Evolutionary conservation across 2,888 invertebrate species (phyloP).

Genomic region (Calameuta idolon): DNA sequence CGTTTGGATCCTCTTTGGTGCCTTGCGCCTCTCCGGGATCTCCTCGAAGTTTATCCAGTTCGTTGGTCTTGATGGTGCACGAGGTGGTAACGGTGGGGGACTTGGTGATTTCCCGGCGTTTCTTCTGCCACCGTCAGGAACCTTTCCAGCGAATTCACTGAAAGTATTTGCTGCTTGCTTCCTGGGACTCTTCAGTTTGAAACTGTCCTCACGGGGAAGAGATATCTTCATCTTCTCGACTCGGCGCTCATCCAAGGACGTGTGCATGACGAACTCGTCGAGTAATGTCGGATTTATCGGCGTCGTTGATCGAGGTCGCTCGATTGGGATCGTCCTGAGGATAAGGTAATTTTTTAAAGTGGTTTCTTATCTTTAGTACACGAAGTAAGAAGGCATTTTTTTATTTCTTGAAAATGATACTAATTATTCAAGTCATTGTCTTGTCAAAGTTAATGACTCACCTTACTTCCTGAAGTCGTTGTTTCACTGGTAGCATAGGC

Average conservation of each 20-base stretch:
- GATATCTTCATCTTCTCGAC: slow-evolving; percentile 79
- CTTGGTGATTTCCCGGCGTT: slow-evolving; percentile 63
- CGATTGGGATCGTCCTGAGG: slow-evolving; percentile 77
- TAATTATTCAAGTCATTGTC: background rate
- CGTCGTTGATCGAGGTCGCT: slow-evolving; percentile 80
- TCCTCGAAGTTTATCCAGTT: slow-evolving; percentile 92
- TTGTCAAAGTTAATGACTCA: slow-evolving; percentile 20
- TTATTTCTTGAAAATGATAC: background rate
- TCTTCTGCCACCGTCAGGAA: slow-evolving; percentile 67
- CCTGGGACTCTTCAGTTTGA: slow-evolving; percentile 66
- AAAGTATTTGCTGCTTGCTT: slow-evolving; percentile 69
- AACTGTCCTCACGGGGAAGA: slow-evolving; percentile 72
- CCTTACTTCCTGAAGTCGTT: slow-evolving; percentile 69
- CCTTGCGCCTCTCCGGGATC: slow-evolving; percentile 84
- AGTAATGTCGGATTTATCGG: slow-evolving; percentile 79
- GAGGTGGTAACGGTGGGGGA: slow-evolving; percentile 62
- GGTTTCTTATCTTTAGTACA: background rate
- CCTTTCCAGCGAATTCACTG: slow-evolving; percentile 76
- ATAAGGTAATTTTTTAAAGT: background rate
- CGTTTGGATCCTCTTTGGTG: slow-evolving; percentile 85
- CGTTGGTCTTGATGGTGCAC: slow-evolving; percentile 58
- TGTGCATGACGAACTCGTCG: slow-evolving; percentile 76
- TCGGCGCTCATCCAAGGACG: slow-evolving; percentile 63
- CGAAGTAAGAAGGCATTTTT: background rate
- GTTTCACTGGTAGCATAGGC: slow-evolving; percentile 84